These are phyloP conservation scores for Polietes domitor DNA, from an alignment of 2,888 invertebrate genomes.

Conservation along the genomic window DNA sequence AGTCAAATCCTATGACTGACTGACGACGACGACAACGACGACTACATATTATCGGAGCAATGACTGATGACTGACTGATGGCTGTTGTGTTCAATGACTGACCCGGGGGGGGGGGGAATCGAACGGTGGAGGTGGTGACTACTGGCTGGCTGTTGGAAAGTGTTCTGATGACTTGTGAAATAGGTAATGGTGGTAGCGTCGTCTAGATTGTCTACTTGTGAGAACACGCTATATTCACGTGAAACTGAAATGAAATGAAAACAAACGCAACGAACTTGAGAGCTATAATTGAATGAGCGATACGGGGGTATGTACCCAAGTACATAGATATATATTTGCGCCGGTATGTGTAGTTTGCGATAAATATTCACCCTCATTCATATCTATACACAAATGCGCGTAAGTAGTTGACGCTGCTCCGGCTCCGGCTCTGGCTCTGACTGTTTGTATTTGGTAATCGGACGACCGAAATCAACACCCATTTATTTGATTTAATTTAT, in stretches of 20 bases:
- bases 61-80: background rate
- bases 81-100: background rate
- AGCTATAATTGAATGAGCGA: background rate
- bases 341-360: background rate
- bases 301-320: background rate
- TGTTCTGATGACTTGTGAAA: too few species aligned
- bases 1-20: background rate
- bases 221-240: background rate
- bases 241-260: background rate
- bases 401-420: background rate
- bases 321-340: background rate
- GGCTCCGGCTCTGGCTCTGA: background rate
- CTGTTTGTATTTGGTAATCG: too few species aligned
- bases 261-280: background rate
- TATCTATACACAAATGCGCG: background rate
- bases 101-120: background rate
- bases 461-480: background rate
- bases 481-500: background rate
- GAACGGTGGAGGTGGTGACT: too few species aligned
- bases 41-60: background rate
- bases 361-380: background rate
- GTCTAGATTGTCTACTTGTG: background rate
- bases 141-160: too few species aligned
- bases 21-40: background rate
- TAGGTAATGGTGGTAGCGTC: background rate